Conservation (phyloP, 2,797 vertebrate genomes). For the Alectoris magna region DNA sequence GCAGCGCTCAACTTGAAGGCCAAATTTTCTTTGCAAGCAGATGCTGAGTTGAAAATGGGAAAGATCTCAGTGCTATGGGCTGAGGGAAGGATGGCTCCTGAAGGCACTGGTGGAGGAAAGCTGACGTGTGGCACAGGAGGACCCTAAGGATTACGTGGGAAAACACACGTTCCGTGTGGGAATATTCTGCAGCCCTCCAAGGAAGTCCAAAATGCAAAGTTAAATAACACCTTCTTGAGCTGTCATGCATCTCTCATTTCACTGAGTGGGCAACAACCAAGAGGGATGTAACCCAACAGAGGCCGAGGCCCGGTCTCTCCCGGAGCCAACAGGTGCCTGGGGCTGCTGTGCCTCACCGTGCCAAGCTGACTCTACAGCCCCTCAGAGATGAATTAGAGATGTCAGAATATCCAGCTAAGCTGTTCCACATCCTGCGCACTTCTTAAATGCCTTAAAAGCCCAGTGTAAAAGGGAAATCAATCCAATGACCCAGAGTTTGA, state of each 20-base stretch:
- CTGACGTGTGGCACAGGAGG: rapidly evolving
- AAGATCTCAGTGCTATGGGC: background rate
- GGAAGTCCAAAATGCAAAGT: background rate
- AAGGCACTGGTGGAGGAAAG: background rate
- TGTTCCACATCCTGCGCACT: rapidly evolving
- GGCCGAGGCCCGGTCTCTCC: background rate
- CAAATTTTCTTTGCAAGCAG: background rate
- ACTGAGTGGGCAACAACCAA: background rate
- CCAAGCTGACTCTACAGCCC: background rate
- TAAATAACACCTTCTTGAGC: background rate
- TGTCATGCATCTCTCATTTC: background rate
- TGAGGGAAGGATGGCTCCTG: background rate
- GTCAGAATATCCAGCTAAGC: background rate
- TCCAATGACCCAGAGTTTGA: background rate
- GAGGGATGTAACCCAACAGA: rapidly evolving
- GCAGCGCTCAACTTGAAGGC: background rate
- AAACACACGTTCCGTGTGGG: rapidly evolving
- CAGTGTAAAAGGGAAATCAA: background rate
- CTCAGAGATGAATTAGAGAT: background rate
- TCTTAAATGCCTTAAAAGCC: background rate
- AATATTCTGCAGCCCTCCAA: background rate
- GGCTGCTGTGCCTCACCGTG: background rate
- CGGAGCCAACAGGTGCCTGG: background rate
- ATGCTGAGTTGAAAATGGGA: background rate
- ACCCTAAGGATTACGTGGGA: rapidly evolving